Base-by-base conservation (phyloP, 2,797 vertebrate genomes). In the Leptatherina wallacei region DNA sequence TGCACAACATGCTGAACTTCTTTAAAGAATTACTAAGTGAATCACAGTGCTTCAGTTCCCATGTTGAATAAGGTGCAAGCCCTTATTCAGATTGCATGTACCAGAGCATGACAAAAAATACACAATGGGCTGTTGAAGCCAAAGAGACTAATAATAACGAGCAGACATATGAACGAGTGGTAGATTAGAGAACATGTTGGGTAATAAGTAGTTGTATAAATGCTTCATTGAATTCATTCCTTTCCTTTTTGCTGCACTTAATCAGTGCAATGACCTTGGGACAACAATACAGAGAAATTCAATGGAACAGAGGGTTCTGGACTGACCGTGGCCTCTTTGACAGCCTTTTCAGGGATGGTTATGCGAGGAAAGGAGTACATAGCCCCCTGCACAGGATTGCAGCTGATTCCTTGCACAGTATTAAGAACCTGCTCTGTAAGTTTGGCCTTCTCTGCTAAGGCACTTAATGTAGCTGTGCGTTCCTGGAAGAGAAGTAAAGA, bases 381-480 rank as follows among this genome's bases (percentile, higher is more conserved):
- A 29, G 97, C 97, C 0, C 97, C 97, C 89, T 98, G 97, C 68
- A 98, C 96, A 0, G 97, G 96, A 83, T 97, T 97, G 87, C 96
- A 98, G 79, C 4, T 90, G 91, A 98, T 96, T 24, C 97, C 97
- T 0, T 96, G 93, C 0, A 93, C 88, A 0, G 89, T 90, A 38
- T 96, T 97, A 68, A 98, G 94, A 61, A 96, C 91, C 85, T 96
- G 88, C 73, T 97, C 94, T 0, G 96, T 97, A 22, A 98, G 93
- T 59, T 63, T 94, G 76, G 97, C 97, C 91, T 96, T 97, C 83
- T 95, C 94, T 0, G 96, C 96, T 84, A 98, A 91, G 66, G 89
- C 71, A 4, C 86, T 86, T 54, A 98, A 91, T 6, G 96, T 95
- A 0, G 84, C 90, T 14, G 86, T 92, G 67, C 93, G 95, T 85